Evolutionary conservation across 2,888 invertebrate genomes (phyloP).

Genomic region (Drosophila mettleri): DNA sequence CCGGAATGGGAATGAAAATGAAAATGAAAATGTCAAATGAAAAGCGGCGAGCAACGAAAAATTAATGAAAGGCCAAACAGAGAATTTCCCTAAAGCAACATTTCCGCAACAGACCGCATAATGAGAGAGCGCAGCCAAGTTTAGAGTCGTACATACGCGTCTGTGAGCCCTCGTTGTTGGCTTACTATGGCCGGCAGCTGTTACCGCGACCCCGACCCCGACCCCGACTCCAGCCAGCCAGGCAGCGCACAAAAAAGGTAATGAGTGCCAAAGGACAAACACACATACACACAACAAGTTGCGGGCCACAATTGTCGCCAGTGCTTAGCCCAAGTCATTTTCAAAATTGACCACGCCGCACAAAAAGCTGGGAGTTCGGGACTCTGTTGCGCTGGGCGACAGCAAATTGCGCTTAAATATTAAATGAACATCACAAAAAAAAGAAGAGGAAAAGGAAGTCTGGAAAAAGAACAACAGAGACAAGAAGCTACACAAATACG

Average conservation of each 20-base stretch:
- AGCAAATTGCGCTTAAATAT: conserved; percentile 82
- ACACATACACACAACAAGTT: conserved; percentile 58
- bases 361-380: conserved; percentile 37
- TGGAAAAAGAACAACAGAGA: conserved; percentile 25
- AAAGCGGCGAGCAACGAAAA: conserved; percentile 59
- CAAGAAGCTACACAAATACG: conserved; percentile 31
- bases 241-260: conserved; percentile 62
- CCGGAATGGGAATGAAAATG: conserved; percentile 24
- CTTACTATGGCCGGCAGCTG: conserved; percentile 41
- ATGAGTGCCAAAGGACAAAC: conserved; percentile 80
- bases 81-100: conserved; percentile 76
- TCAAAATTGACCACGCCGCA: conserved; percentile 79
- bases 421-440: conserved; percentile 73
- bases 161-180: conserved; percentile 54
- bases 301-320: conserved; percentile 74
- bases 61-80: conserved; percentile 71
- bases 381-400: conserved; percentile 53
- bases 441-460: conserved; percentile 22
- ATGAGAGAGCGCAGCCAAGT: conserved; percentile 75
- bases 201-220: conserved; percentile 30
- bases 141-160: conserved; percentile 64
- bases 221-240: not conserved
- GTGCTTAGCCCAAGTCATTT: conserved; percentile 78
- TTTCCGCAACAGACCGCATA: conserved; percentile 84
- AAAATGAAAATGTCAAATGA: conserved; percentile 69